A percentile compares a stretch with the other conserved stretches of the same genome.
Conservation (phyloP, 2,113 vertebrate species). For the Chloroceryle aenea region DNA sequence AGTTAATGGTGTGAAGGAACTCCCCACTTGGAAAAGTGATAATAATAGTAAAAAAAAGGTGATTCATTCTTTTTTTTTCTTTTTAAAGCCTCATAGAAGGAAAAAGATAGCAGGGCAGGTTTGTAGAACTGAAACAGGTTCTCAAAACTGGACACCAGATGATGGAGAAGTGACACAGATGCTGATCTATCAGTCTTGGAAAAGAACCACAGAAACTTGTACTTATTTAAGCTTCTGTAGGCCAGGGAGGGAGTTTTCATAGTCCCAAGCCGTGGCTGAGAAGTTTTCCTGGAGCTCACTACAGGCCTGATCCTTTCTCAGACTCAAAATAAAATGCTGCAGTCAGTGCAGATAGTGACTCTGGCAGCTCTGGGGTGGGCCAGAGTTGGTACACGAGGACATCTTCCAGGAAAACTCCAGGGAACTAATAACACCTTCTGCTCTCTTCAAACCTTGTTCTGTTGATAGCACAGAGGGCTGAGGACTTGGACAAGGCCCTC, state of each 20-base stretch:
- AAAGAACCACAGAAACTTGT: conserved; percentile 26
- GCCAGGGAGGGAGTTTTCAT: conserved; percentile 14
- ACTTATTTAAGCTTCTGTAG: conserved; percentile 18
- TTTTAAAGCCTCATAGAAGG: not conserved
- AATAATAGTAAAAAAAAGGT: not conserved
- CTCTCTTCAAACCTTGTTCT: not conserved
- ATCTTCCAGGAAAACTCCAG: not conserved
- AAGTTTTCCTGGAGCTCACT: conserved; percentile 10
- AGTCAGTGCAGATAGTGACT: accelerated
- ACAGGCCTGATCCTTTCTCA: not conserved
- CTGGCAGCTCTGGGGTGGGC: not conserved
- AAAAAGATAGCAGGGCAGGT: conserved; percentile 10
- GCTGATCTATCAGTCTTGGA: conserved; percentile 48
- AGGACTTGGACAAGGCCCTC: not conserved
- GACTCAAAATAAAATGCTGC: not conserved
- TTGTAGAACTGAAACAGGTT: conserved; percentile 33
- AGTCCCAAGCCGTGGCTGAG: conserved; percentile 1
- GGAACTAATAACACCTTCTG: not conserved
- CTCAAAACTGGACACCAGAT: conserved; percentile 27
- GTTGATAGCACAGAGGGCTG: not conserved
- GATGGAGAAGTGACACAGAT: conserved; percentile 13
- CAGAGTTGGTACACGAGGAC: not conserved
- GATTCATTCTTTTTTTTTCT: conserved; percentile 1
- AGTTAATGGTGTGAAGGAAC: not conserved
- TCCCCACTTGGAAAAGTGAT: not conserved